These are phyloP conservation scores for Rhagophthalmus giganteus DNA, from an alignment of 2,888 invertebrate genomes.

Conservation along the genomic window DNA sequence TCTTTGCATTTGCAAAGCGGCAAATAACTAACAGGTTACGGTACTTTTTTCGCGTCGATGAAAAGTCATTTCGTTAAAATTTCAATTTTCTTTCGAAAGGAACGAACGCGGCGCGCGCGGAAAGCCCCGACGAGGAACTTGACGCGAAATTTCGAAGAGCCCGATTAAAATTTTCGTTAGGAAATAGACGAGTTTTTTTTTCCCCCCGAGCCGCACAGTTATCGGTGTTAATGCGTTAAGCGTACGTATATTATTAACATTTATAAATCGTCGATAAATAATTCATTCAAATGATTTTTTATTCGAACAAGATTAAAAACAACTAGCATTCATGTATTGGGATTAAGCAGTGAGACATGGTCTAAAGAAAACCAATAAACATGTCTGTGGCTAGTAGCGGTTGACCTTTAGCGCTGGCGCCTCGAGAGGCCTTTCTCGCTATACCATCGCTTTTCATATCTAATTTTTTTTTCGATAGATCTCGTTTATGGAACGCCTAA, in stretches of 20 bases:
- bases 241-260: constrained; percentile 15
- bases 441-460: constrained; percentile 30
- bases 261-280: constrained; percentile 28
- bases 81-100: constrained; percentile 6
- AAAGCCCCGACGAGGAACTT: no score
- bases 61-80: no score
- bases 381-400: constrained; percentile 36
- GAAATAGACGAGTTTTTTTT: constrained; percentile 9
- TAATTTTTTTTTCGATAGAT: constrained; percentile 16
- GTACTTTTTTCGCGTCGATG: constrained; percentile 32
- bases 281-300: constrained; percentile 26
- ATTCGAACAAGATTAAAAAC: constrained; percentile 14
- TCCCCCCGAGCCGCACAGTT: background rate
- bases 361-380: constrained; percentile 34
- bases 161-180: constrained; percentile 1
- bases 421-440: constrained; percentile 30
- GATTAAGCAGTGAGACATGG: constrained; percentile 31
- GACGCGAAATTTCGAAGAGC: no score
- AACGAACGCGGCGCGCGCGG: no score
- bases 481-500: constrained; percentile 19
- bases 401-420: constrained; percentile 40
- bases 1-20: constrained; percentile 35
- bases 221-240: no score
- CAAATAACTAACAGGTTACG: constrained; percentile 33
- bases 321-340: constrained; percentile 23